phyloP scores from a whole-genome alignment of 2,113 vertebrate genomes.

The Orycteropus afer region DNA sequence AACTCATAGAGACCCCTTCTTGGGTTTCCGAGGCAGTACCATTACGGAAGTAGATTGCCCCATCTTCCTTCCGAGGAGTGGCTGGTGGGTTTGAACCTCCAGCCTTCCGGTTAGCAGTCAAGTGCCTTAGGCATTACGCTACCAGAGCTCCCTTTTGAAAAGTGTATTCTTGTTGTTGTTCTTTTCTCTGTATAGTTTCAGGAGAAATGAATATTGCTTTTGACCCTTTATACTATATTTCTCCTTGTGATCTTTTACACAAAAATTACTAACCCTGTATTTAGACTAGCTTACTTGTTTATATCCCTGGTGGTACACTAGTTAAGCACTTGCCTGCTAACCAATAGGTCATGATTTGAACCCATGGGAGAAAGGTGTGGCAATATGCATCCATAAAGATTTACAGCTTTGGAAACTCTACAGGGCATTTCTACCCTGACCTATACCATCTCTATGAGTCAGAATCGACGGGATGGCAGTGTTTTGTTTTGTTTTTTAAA shows the following conservation, averaged over 20 bases:
- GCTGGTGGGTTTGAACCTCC: too few relatives aligned
- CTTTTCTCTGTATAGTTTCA: neutral
- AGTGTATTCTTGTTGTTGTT: neutral
- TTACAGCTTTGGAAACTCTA: neutral
- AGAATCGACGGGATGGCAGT: neutral
- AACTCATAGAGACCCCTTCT: too few relatives aligned
- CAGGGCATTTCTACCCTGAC: neutral
- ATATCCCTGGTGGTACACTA: neutral
- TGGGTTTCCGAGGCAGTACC: too few relatives aligned
- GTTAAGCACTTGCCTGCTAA: neutral
- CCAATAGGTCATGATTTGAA: neutral
- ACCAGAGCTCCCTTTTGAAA: too few relatives aligned
- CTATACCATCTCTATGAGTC: neutral
- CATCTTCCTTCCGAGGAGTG: too few relatives aligned
- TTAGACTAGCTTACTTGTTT: neutral
- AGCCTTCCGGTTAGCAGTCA: too few relatives aligned
- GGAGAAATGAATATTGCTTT: neutral
- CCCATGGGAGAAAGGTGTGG: too few relatives aligned
- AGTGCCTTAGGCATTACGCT: too few relatives aligned
- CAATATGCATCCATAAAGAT: neutral
- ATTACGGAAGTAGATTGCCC: too few relatives aligned
- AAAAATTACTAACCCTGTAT: neutral
- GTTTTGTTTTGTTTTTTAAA: neutral
- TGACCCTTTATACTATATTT: neutral
- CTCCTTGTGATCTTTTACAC: neutral